phyloP scores from a whole-genome alignment of 2,888 invertebrate species.

The Magallana nippona region DNA sequence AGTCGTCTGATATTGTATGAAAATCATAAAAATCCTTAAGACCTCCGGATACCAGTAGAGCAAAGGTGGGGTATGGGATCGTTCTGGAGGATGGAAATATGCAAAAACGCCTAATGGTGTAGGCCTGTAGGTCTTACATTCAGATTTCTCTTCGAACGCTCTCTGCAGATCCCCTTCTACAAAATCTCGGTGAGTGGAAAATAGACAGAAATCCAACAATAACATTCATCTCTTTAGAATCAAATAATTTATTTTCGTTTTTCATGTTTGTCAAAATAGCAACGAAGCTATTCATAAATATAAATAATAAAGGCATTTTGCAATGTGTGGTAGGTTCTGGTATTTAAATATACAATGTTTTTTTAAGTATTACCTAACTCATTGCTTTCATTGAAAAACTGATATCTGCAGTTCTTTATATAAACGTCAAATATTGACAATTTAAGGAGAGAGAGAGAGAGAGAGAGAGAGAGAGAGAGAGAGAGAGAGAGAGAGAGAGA shows the following conservation, averaged over 20 bases:
- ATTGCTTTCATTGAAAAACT: no score
- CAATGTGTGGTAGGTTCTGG: no score
- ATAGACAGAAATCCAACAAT: no score
- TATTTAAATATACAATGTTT: no score
- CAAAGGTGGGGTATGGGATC: conserved; percentile 4
- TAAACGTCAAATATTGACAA: no score
- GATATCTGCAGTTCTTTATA: no score
- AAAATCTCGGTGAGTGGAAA: background rate
- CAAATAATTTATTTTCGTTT: conserved; percentile 31
- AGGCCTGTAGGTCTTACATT: background rate
- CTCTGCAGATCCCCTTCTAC: background rate
- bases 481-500: no score
- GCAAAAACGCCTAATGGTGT: background rate
- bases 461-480: no score
- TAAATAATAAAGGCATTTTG: background rate
- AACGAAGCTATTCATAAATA: conserved; percentile 10
- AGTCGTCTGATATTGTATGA: background rate
- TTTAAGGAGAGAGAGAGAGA: no score
- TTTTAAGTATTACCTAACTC: no score
- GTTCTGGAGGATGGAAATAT: background rate
- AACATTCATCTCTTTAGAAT: background rate
- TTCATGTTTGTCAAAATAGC: conserved; percentile 8
- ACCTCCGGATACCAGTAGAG: background rate
- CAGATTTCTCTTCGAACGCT: background rate
- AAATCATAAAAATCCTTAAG: background rate